Conservation (phyloP, 2,888 invertebrate species). For the Melanargia galathea region DNA sequence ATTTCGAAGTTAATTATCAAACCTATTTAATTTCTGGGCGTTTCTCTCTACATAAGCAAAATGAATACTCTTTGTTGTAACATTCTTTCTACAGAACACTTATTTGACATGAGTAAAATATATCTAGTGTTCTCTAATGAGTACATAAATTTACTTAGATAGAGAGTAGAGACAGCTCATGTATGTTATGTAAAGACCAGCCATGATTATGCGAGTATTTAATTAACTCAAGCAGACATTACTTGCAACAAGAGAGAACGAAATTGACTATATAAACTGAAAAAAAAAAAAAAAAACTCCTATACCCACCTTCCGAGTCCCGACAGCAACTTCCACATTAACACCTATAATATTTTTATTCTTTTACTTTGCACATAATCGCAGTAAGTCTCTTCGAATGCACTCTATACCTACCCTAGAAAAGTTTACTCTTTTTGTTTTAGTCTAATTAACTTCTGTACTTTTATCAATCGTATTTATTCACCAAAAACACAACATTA, state of each 20-base stretch:
- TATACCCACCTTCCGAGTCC: neutral
- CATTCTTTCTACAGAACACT: too few relatives aligned
- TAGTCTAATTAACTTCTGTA: neutral
- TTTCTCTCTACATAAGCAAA: too few relatives aligned
- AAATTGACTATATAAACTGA: neutral
- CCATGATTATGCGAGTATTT: neutral
- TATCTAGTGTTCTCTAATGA: neutral
- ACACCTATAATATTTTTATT: neutral
- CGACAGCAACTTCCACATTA: neutral
- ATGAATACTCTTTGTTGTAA: too few relatives aligned
- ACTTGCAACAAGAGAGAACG: too few relatives aligned
- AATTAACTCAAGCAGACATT: neutral
- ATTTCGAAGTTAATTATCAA: too few relatives aligned
- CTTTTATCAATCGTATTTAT: neutral
- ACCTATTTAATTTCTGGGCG: too few relatives aligned
- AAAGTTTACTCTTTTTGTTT: neutral
- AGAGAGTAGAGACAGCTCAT: neutral
- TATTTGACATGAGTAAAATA: neutral
- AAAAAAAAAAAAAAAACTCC: neutral
- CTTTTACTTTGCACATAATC: neutral
- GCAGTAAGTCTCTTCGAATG: neutral
- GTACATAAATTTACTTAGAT: neutral
- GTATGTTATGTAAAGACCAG: neutral
- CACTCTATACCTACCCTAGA: slow-evolving; percentile 1
- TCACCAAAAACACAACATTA: slow-evolving; percentile 4